These are phyloP conservation scores for Proterorhinus semilunaris DNA, from an alignment of 2,113 vertebrate species.

Conservation along the genomic window DNA sequence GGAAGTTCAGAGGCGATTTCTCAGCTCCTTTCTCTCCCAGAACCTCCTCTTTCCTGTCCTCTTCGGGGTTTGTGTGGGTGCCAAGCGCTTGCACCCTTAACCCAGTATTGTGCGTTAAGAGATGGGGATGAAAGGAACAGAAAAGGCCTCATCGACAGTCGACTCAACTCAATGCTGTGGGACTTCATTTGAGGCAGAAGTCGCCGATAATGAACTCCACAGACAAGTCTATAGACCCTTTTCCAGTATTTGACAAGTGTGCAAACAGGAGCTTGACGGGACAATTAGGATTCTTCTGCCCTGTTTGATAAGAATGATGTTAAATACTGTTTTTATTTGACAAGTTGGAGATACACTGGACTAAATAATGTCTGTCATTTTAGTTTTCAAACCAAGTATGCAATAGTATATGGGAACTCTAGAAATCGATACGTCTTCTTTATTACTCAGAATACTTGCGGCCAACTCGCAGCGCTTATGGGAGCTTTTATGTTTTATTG, in stretches of 20 bases:
- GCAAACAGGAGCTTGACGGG: constrained; percentile 34
- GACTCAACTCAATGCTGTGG: constrained; percentile 60
- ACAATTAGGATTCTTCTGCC: constrained; percentile 19
- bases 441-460: not conserved
- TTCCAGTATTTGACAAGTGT: constrained; percentile 5
- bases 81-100: constrained; percentile 44
- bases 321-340: too few species aligned
- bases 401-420: not conserved
- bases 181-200: constrained; percentile 67
- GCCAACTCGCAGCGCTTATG: not conserved
- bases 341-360: too few species aligned
- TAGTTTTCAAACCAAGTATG: not conserved
- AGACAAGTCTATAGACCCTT: constrained; percentile 17
- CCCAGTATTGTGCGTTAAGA: constrained; percentile 46
- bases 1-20: constrained; percentile 70
- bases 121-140: constrained; percentile 57
- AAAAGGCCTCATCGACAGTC: constrained; percentile 57
- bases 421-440: not conserved
- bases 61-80: constrained; percentile 34
- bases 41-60: constrained; percentile 61
- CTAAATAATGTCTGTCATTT: not conserved
- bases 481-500: constrained; percentile 8
- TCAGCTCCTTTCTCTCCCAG: constrained; percentile 57
- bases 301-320: constrained; percentile 24
- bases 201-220: constrained; percentile 57